Evolutionary conservation across 2,113 vertebrate species (phyloP).

Genomic region (Acrocephalus arundinaceus): DNA sequence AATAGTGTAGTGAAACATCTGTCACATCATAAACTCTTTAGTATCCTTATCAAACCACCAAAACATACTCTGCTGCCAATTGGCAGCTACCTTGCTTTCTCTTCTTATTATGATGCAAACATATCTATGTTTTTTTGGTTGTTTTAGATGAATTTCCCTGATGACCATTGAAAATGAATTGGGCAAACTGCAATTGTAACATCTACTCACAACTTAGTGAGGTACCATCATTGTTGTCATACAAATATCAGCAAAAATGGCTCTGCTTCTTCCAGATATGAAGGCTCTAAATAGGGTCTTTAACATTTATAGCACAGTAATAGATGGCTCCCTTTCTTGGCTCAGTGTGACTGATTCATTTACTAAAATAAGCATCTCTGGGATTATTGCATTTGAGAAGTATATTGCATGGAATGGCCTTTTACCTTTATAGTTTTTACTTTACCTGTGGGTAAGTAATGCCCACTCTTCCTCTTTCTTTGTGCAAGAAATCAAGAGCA

Average conservation of each 20-base stretch:
- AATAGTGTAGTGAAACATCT: conserved; percentile 97
- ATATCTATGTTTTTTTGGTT: conserved; percentile 73
- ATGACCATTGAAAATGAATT: conserved; percentile 72
- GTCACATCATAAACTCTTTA: conserved; percentile 92
- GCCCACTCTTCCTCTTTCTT: conserved; percentile 3
- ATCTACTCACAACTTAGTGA: conserved; percentile 59
- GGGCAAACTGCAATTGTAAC: conserved; percentile 63
- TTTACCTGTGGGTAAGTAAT: conserved; percentile 67
- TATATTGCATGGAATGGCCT: conserved; percentile 59
- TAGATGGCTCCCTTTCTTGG: conserved; percentile 48
- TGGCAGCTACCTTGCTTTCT: conserved; percentile 77
- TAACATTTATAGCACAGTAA: conserved; percentile 66
- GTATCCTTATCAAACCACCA: conserved; percentile 87
- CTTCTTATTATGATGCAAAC: conserved; percentile 79
- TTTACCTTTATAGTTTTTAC: conserved; percentile 68
- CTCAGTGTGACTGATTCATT: conserved; percentile 66
- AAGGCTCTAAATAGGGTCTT: conserved; percentile 66
- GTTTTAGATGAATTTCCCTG: conserved; percentile 77
- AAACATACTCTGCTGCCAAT: conserved; percentile 82
- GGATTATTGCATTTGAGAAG: conserved; percentile 61
- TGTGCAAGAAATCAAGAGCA: conserved; percentile 48
- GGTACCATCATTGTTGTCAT: conserved; percentile 49
- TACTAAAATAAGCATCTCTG: conserved; percentile 70
- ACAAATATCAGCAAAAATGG: conserved; percentile 67
- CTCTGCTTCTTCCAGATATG: conserved; percentile 65